Percentiles rank a stretch among this genome's conserved stretches.
Evolutionary conservation across 1,140 invertebrate species (phyloP).

Genomic region (Scaptomyza graminum): DNA sequence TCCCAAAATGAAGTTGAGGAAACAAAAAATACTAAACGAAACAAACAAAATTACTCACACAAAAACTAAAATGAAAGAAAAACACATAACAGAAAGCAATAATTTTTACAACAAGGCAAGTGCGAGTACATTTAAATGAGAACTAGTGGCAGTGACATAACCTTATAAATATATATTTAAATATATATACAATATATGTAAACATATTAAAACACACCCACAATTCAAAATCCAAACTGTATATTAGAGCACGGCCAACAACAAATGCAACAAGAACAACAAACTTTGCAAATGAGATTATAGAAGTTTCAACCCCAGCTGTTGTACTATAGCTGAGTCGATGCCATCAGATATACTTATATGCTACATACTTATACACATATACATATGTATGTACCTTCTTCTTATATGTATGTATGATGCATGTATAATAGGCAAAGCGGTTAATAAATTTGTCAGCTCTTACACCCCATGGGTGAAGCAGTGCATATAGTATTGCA

Average conservation of each 20-base stretch:
- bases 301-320: conserved; percentile 19
- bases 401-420: conserved; percentile 14
- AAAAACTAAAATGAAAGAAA: conserved; percentile 21
- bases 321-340: conserved; percentile 26
- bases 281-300: conserved; percentile 10
- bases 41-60: conserved; percentile 19
- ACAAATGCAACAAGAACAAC: conserved; percentile 1
- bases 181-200: conserved; percentile 34
- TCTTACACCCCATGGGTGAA: conserved; percentile 78
- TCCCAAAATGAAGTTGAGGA: conserved; percentile 69
- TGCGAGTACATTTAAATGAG: conserved; percentile 47
- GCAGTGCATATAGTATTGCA: conserved; percentile 67
- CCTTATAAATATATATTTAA: conserved; percentile 57
- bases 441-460: conserved; percentile 65
- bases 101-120: conserved; percentile 66
- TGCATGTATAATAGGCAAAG: conserved; percentile 27
- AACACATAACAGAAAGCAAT: conserved; percentile 73
- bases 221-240: conserved; percentile 36
- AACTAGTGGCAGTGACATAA: conserved; percentile 71
- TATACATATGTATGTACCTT: conserved; percentile 23
- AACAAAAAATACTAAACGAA: conserved; percentile 45
- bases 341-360: conserved; percentile 52
- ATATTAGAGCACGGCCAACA: conserved; percentile 53
- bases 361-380: conserved; percentile 41
- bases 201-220: conserved; percentile 5